Base-by-base conservation (phyloP, 2,888 invertebrate genomes). In the Agelastica alni region DNA sequence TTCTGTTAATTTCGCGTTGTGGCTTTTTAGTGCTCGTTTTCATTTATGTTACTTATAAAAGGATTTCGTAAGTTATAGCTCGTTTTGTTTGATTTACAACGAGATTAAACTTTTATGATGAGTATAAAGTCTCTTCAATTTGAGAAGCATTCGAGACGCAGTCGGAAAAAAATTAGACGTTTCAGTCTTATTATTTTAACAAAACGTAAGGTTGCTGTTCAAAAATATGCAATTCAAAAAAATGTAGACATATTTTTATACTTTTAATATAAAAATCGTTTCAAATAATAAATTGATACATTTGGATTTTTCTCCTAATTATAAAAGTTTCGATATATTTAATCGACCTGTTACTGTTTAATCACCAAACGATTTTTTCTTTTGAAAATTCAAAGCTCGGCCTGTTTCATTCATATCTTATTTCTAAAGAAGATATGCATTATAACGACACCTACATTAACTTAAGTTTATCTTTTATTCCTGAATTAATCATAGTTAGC, bases 401-500 rank as follows among this genome's bases (percentile, higher is more conserved):
- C 49, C 39, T 37, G 58, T 49, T 61, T 60, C 61, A 60, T 64
- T 63, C 61, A 63, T 65, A 55, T 59, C 60, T 51, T n/a, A n/a
- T n/a, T 36, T 46, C 39, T 41, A 32, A 52, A 46, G 22, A 54
- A 62, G 61, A 58, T 64, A 66, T 57, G 62, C 64, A 64, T 45
- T 26, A 45, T 34, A 66, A 59, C 62, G 69, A 73, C 69, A 69
- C 66, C 65, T 60, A 67, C 68, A 71, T 72, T 70, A 69, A 70
- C 61, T 64, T 65, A 64, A 20, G 62, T 62, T 68, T 72, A 72
- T 72, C 72, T 69, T 56, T 63, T 62, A 55, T 56, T 54, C 53
- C 62, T 58, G 66, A 68, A 74, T 74, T 73, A 74, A 74, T 73
- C 73, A 74, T 73, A 73, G 72, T 72, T 72, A 69, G 67, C 70